Conservation (phyloP, 2,888 invertebrate species). For the Periphyllus acericola region DNA sequence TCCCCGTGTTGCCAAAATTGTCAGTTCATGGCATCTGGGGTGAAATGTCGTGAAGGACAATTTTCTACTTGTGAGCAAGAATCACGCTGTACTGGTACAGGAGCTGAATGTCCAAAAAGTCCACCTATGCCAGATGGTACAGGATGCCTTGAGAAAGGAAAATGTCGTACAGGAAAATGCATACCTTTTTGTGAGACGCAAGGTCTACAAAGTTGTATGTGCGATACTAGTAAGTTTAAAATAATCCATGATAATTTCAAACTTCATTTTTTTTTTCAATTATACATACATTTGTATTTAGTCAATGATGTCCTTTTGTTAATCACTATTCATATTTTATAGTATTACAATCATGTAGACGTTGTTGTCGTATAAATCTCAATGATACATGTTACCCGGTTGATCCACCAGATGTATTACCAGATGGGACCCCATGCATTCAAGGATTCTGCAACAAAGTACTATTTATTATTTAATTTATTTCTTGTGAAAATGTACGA, state of each 20-base stretch:
- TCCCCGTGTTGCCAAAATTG: conserved; percentile 95
- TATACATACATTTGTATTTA: neutral
- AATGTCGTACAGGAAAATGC: conserved; percentile 90
- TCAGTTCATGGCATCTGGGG: conserved; percentile 82
- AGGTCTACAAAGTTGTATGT: conserved; percentile 94
- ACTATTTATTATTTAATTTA: conserved; percentile 63
- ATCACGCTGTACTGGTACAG: conserved; percentile 85
- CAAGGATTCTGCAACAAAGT: conserved; percentile 97
- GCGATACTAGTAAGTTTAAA: conserved; percentile 81
- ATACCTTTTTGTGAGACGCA: conserved; percentile 95
- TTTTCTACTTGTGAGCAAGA: conserved; percentile 93
- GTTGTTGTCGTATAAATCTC: conserved; percentile 90
- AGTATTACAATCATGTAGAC: conserved; percentile 92
- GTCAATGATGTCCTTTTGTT: neutral
- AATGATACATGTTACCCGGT: conserved; percentile 93
- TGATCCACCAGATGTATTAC: conserved; percentile 86
- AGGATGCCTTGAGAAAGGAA: conserved; percentile 89
- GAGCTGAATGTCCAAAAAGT: conserved; percentile 85
- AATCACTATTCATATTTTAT: conserved; percentile 65
- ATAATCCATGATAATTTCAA: neutral
- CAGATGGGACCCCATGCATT: conserved; percentile 94
- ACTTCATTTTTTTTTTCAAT: neutral
- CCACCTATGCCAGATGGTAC: conserved; percentile 88
- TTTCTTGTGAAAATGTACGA: neutral
- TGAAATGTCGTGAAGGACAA: conserved; percentile 90